Evolutionary conservation across 2,888 invertebrate genomes (phyloP), one percentile per base, ranked within the genome.

Genomic region (Caenorhabditis sp.): DNA sequence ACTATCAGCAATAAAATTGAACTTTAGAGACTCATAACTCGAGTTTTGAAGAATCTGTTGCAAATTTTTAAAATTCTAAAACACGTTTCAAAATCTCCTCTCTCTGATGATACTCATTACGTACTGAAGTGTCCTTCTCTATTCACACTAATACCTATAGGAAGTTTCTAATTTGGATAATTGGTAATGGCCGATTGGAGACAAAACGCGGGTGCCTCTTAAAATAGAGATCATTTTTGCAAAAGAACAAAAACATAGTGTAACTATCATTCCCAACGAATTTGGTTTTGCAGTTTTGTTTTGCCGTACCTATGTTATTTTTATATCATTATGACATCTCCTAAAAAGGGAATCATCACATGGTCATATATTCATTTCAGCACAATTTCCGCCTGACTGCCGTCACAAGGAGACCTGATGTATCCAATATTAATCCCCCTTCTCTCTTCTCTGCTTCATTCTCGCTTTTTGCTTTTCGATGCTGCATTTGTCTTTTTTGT

Each of bases 331-430:
- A 24, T 61, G 28, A 26, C 41, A 19, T 19, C 41, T 54, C 8
- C 54, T 12, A 49, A 49, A 47, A 19, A 22, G 19, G 22, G 19
- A n/a, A n/a, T n/a, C n/a, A 54, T 54, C 26, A 54, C 54, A 54
- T 44, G 12, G 16, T n/a, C n/a, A n/a, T 44, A 22, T 28, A 44
- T 63, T 63, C 54, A 54, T 61, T 63, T 63, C 63, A 63, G 63
- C 44, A 63, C 63, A 24, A 44, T 63, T 28, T 28, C 63, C 63
- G 63, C 63, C 63, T 63, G 44, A 63, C 41, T 38, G 19, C 61
- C 47, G 47, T 47, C 47, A 47, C 19, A 19, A 47, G 47, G 47
- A 47, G 41, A 41, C 41, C 26, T 26, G 41, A 41, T 61, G 24
- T 44, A 38, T 41, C 16, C 41, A 12, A 61, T 24, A 41, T 41